Percentiles rank a stretch among this genome's conserved stretches.
Conservation (phyloP, 2,797 vertebrate genomes). For the Pangasius krempfi region DNA sequence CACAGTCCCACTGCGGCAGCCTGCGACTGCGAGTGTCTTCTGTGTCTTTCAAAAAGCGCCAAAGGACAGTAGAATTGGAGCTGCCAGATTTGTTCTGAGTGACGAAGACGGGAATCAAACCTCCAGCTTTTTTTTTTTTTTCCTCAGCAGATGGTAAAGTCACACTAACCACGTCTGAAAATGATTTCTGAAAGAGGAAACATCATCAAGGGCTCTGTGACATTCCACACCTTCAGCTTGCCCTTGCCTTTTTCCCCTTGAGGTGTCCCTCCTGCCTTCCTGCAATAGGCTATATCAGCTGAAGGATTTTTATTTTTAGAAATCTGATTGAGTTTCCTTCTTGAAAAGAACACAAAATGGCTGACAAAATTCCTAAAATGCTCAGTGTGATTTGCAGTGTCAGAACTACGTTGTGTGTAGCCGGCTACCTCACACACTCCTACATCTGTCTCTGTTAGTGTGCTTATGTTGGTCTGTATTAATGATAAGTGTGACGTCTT, state of each 20-base stretch:
- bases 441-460: neutral
- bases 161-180: neutral
- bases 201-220: neutral
- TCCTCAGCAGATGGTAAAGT: constrained; percentile 16
- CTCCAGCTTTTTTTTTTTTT: constrained; percentile 6
- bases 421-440: neutral
- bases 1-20: constrained; percentile 45
- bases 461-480: neutral
- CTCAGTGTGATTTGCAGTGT: neutral
- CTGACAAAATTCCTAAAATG: neutral
- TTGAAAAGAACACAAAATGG: constrained; percentile 7
- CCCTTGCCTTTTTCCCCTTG: neutral
- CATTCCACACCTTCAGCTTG: constrained; percentile 4
- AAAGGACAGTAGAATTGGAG: constrained; percentile 49
- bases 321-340: neutral
- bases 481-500: neutral
- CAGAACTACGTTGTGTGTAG: neutral
- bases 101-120: constrained; percentile 24
- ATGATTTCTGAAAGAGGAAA: constrained; percentile 12
- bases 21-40: constrained; percentile 37
- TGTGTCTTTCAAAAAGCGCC: constrained; percentile 48
- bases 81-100: constrained; percentile 25
- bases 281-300: neutral
- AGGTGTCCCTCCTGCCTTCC: neutral
- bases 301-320: neutral